These are phyloP conservation scores for Ornithoptera alexandrae DNA, from an alignment of 2,888 invertebrate species.

Conservation along the genomic window DNA sequence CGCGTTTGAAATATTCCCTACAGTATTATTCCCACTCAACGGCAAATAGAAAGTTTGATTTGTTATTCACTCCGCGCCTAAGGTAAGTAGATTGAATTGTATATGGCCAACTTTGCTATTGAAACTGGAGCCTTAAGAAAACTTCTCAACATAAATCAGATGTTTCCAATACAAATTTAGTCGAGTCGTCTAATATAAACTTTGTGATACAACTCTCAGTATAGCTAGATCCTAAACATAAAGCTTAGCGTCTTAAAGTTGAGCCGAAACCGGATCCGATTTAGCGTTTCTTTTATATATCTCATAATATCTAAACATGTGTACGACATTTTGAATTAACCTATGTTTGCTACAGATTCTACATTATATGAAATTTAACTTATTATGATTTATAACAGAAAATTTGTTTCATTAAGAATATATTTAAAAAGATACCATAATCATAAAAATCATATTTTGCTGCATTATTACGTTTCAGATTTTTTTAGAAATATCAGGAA, in stretches of 20 bases:
- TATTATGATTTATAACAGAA: too few relatives aligned
- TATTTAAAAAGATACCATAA: too few relatives aligned
- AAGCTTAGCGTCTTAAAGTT: neutral
- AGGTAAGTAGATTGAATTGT: slow-evolving; percentile 28
- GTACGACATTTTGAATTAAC: too few relatives aligned
- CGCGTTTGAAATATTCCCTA: neutral
- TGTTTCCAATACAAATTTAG: slow-evolving; percentile 29
- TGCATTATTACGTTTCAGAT: too few relatives aligned
- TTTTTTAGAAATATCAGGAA: too few relatives aligned
- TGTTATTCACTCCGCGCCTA: slow-evolving; percentile 17
- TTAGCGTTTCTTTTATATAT: too few relatives aligned
- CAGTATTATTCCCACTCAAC: neutral
- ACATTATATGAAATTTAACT: too few relatives aligned
- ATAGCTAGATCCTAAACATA: slow-evolving; percentile 7
- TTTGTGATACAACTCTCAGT: slow-evolving; percentile 6
- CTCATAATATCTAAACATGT: too few relatives aligned
- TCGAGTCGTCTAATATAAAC: slow-evolving; percentile 22
- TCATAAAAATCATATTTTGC: too few relatives aligned
- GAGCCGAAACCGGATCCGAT: too few relatives aligned
- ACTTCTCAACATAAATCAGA: slow-evolving; percentile 29
- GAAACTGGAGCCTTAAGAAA: slow-evolving; percentile 24
- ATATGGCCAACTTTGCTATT: slow-evolving; percentile 25
- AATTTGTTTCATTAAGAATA: too few relatives aligned
- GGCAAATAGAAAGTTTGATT: slow-evolving; percentile 14
- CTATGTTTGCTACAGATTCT: too few relatives aligned